phyloP scores from a whole-genome alignment of 2,113 vertebrate species.

The Zootoca vivipara region DNA sequence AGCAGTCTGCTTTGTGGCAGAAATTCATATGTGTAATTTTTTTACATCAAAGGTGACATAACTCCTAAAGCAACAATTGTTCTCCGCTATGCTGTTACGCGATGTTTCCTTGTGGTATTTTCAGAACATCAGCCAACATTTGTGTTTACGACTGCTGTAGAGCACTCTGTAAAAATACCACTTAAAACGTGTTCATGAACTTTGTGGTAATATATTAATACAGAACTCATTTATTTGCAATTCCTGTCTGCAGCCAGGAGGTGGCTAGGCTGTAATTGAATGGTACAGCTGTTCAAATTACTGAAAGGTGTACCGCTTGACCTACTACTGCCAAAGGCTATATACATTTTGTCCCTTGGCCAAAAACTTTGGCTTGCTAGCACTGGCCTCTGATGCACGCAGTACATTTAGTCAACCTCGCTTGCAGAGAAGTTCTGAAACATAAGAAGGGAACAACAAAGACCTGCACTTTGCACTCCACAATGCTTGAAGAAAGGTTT shows the following conservation, averaged over 20 bases:
- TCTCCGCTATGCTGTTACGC: neutral
- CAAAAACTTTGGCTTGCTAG: neutral
- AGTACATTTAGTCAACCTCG: neutral
- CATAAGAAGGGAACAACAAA: neutral
- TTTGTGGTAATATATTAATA: neutral
- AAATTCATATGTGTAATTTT: too few relatives aligned
- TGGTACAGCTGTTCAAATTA: neutral
- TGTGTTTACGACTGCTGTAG: neutral
- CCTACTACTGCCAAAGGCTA: neutral
- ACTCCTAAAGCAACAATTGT: neutral
- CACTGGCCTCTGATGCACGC: neutral
- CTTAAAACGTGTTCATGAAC: slow-evolving; percentile 16
- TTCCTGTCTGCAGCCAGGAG: neutral
- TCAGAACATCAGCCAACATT: slow-evolving; percentile 16
- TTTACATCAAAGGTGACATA: neutral
- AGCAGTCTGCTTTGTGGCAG: neutral
- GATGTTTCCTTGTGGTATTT: slow-evolving; percentile 10
- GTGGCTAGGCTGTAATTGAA: neutral
- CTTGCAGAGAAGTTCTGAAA: neutral
- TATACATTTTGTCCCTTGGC: neutral
- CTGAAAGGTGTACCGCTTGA: neutral
- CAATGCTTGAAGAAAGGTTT: neutral
- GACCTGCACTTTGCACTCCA: neutral
- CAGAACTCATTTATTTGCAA: neutral
- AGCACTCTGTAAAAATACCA: slow-evolving; percentile 4